A percentile compares a stretch with the other conserved stretches of the same genome.
phyloP scores from a whole-genome alignment of 1,140 invertebrate species.

The Pseudomyrmex pallidus region DNA sequence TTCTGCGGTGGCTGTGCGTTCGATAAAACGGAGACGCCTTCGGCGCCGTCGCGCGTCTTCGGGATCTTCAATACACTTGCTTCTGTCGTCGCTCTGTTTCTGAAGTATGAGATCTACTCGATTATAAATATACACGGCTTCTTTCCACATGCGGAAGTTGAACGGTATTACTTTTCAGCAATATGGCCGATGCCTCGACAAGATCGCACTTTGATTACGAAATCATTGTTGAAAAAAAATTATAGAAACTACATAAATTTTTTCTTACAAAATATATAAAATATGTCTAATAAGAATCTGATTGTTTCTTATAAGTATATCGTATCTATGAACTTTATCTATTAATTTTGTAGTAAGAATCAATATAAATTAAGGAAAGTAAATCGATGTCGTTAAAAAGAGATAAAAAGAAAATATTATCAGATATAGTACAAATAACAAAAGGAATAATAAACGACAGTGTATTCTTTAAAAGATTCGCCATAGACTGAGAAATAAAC shows the following conservation, averaged over 20 bases:
- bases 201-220: too few relatives aligned
- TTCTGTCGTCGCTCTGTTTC: conserved; percentile 64
- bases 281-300: not conserved
- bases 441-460: not conserved
- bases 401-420: not conserved
- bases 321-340: too few relatives aligned
- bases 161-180: conserved; percentile 10
- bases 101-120: conserved; percentile 64
- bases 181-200: not conserved
- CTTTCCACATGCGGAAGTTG: conserved; percentile 14
- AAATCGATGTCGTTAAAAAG: too few relatives aligned
- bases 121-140: conserved; percentile 54
- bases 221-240: too few relatives aligned
- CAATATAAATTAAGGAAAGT: too few relatives aligned
- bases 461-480: not conserved
- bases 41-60: conserved; percentile 75
- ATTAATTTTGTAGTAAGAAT: too few relatives aligned
- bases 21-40: conserved; percentile 77
- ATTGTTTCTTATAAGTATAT: not conserved
- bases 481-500: not conserved
- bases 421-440: not conserved
- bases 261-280: not conserved
- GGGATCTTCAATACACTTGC: conserved; percentile 53
- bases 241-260: not conserved
- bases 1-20: conserved; percentile 68